A percentile compares a stretch with the other conserved stretches of the same genome.
phyloP scores from a whole-genome alignment of 2,888 invertebrate species.

The Andrena bicolor region DNA sequence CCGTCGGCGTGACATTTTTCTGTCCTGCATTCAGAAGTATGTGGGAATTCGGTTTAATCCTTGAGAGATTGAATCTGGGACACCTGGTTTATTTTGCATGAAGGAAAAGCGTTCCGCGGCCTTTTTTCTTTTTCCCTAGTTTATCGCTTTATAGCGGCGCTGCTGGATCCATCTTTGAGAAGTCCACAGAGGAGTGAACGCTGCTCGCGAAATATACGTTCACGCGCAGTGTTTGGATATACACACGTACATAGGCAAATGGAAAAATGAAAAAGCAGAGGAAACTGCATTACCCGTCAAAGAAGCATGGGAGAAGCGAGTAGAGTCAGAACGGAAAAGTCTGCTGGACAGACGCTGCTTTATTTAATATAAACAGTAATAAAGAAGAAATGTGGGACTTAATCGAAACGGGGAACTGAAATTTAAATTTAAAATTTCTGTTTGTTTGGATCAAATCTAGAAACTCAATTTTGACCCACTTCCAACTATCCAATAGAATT shows the following conservation, averaged over 20 bases:
- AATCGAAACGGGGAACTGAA: too few relatives aligned
- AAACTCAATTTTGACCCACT: too few relatives aligned
- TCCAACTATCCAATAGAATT: too few relatives aligned
- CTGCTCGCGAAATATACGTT: conserved; percentile 12
- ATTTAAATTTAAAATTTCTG: too few relatives aligned
- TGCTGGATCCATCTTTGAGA: conserved; percentile 47
- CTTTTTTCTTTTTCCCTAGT: background rate
- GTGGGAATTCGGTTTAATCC: conserved; percentile 54
- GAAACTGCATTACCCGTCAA: background rate
- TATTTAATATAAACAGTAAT: background rate
- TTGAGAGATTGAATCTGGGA: conserved; percentile 54
- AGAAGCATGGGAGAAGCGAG: background rate
- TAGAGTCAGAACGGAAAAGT: background rate
- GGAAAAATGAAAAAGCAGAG: conserved; percentile 7
- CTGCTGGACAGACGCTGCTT: background rate
- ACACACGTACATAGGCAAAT: background rate
- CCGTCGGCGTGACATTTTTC: conserved; percentile 36
- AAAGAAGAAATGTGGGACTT: background rate
- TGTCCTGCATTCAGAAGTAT: conserved; percentile 47
- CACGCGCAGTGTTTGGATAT: conserved; percentile 21
- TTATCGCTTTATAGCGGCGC: conserved; percentile 43
- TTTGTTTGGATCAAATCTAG: too few relatives aligned
- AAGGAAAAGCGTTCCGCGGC: conserved; percentile 34
- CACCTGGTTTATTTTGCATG: conserved; percentile 55
- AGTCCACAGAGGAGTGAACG: conserved; percentile 15